Evolutionary conservation across 2,888 invertebrate genomes (phyloP), one percentile per base, ranked within the genome.

Genomic region (Venusia cambrica): DNA sequence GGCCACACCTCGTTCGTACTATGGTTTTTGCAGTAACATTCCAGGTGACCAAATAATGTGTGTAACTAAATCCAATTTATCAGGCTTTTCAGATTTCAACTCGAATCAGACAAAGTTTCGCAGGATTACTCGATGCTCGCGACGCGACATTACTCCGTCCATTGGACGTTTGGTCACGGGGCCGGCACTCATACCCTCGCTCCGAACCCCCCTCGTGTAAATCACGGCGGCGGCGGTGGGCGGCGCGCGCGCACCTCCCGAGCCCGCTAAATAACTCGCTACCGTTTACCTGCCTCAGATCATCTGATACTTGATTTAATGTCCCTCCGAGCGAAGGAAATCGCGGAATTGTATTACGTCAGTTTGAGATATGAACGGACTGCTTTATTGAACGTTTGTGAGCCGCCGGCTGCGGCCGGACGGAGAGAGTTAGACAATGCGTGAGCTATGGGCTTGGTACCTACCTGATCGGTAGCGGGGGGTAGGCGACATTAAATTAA

Each of bases 291-390:
- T 78, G 75, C 73, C 71, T 61, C 71, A 70, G 83, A 83, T 81
- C 83, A 79, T 79, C 80, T 77, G 81, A 83, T 83, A 81, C 72
- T 73, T 80, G 83, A 83, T 81, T 81, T 84, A 83, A 74, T 74
- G 67, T 62, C 61, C 65, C 71, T 68, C 60, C 64, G 59, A 64
- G 66, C 62, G 55, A 62, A 57, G 51, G 57, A 55, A 59, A 56
- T 39, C 44, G 36, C 34, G 38, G 44, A 47, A 48, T 45, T 48
- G 51, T 51, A 49, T 54, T 46, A 43, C 51, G 50, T 52, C 48
- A 51, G 39, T 48, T 48, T 51, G 45, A 55, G 51, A 55, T 53
- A 51, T 45, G 38, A 45, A 37, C 32, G 40, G 33, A 33, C 43
- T 49, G 42, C 29, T 48, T 46, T 49, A 45, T 49, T 46, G 25